Base-by-base conservation (phyloP, 2,888 invertebrate genomes). In the Allolobophora icterica region DNA sequence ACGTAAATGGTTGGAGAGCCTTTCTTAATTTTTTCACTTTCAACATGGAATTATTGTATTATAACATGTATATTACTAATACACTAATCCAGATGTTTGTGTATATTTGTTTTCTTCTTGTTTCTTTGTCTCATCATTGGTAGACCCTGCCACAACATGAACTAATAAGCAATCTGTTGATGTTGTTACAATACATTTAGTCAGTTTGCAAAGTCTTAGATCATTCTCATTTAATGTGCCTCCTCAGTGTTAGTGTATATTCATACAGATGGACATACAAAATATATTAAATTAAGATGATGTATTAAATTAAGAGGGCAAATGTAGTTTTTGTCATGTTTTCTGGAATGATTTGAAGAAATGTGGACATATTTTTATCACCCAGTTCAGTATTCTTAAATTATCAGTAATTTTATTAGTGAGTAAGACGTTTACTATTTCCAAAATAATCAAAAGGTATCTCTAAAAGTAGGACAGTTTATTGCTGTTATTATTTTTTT, bases 1-100 rank as follows among this genome's bases (percentile, higher is more conserved):
- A 91, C 89, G 87, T 92, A 19, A 91, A 91, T 90, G 92, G 92
- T 91, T 87, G 89, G 84, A 30, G n/a, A 6, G 6, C 8, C 30
- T n/a, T 30, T n/a, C n/a, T n/a, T n/a, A n/a, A 17, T 45, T 30
- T 71, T 71, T n/a, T n/a, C 1, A 30, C 30, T n/a, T 71, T n/a
- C 1, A 8, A 71, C 71, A 71, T 71, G n/a, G 71, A 71, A n/a
- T 71, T 58, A 5, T 4, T 2, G 2, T 71, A n/a, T n/a, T 11
- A 30, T 2, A 71, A 71, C 8, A 4, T 24, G 24, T 24, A n/a
- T n/a, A n/a, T n/a, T 71, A 13, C 71, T 71, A 52, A 52, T 21
- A 1, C 8, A 21, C 8, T 21, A 2, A 5, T 52, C 24, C 24
- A 24, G 21, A 24, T 52, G 24, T 17, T 40, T 42, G 13, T 42